These are phyloP conservation scores for Tragopan temminckii DNA, from an alignment of 2,797 vertebrate species.

Conservation along the genomic window DNA sequence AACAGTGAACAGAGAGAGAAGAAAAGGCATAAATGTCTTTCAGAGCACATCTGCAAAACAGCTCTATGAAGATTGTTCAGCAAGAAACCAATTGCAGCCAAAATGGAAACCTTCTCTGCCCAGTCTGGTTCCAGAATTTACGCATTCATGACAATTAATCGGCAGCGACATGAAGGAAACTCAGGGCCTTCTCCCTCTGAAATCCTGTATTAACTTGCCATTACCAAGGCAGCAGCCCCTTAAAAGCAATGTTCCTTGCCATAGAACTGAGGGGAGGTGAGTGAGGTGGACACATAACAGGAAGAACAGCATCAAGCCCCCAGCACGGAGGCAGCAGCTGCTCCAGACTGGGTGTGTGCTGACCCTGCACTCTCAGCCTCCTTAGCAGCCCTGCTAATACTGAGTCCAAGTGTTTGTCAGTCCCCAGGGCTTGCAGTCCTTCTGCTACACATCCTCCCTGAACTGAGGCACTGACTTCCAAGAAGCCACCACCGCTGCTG, in stretches of 20 bases:
- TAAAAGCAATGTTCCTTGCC: fast-evolving
- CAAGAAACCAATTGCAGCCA: background rate
- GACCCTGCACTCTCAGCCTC: fast-evolving
- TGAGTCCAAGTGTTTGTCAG: background rate
- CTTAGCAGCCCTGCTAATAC: fast-evolving
- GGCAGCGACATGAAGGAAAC: background rate
- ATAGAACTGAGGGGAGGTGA: background rate
- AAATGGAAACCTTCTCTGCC: background rate
- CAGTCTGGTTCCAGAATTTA: background rate
- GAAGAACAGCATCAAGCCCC: fast-evolving
- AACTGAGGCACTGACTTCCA: background rate
- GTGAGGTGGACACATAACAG: background rate
- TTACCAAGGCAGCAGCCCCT: background rate
- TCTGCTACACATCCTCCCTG: background rate
- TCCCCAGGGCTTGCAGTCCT: background rate
- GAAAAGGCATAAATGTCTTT: background rate
- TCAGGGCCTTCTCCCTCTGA: background rate
- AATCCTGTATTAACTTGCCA: background rate
- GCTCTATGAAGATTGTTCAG: background rate
- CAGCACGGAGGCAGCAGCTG: fast-evolving
- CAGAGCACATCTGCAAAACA: background rate
- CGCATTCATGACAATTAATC: background rate
- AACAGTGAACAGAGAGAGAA: background rate
- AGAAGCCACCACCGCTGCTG: background rate
- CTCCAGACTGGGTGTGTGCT: fast-evolving